Percentiles rank a stretch among this genome's conserved stretches.
phyloP scores from a whole-genome alignment of 92 coral and sea anemone genomes.

The Bergia puertoricense region DNA sequence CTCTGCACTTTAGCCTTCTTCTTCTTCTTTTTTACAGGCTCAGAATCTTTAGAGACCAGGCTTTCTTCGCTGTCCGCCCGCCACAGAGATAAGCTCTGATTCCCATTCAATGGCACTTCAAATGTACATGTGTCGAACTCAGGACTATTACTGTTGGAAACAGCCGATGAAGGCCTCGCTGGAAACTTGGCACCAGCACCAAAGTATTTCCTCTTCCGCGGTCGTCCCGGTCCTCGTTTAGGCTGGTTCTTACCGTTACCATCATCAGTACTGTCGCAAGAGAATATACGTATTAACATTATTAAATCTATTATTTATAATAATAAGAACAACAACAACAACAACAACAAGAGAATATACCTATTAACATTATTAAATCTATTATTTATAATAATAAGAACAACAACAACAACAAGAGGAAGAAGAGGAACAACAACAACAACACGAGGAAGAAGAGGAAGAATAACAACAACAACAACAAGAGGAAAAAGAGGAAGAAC shows the following conservation, averaged over 20 bases:
- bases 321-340: no score
- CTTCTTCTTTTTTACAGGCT: conserved; percentile 75
- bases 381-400: neutral
- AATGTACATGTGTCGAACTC: conserved; percentile 51
- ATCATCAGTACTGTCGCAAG: conserved; percentile 58
- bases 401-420: no score
- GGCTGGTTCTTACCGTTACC: conserved; percentile 79
- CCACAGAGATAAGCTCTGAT: conserved; percentile 64
- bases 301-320: neutral
- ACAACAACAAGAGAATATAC: neutral
- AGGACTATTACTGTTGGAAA: conserved; percentile 37
- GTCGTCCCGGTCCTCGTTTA: conserved; percentile 98
- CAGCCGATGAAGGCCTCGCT: conserved; percentile 63
- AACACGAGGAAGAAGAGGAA: no score
- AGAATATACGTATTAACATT: neutral
- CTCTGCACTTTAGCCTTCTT: conserved; percentile 51
- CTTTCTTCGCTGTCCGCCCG: conserved; percentile 75
- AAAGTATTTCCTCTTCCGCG: conserved; percentile 91
- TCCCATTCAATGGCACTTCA: conserved; percentile 54
- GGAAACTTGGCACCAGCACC: conserved; percentile 75
- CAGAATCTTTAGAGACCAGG: conserved; percentile 59
- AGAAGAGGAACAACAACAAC: no score
- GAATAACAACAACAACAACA: no score
- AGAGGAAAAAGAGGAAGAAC: no score
- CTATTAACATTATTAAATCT: no score